Conservation (phyloP, 2,888 invertebrate genomes). For the Formica aserva region DNA sequence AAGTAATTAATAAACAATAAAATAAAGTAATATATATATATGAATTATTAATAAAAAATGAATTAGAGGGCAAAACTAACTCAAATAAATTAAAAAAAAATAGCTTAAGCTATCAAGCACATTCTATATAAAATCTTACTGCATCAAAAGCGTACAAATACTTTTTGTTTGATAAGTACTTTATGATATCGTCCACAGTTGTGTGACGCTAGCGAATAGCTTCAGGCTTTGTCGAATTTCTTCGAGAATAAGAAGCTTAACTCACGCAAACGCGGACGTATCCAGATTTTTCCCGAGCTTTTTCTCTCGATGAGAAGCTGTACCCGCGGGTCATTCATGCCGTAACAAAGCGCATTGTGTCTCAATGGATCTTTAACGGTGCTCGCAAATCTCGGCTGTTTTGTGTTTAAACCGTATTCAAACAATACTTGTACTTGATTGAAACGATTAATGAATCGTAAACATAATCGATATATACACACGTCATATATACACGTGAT, state of each 20-base stretch:
- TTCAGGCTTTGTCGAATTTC: conserved; percentile 60
- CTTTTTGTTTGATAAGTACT: conserved; percentile 12
- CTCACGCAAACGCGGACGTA: conserved; percentile 45
- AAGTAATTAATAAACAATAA: conserved; percentile 6
- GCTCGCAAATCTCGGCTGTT: conserved; percentile 4
- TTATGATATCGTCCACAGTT: conserved; percentile 3
- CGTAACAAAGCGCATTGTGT: conserved; percentile 41
- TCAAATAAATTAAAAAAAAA: background rate
- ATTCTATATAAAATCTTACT: background rate
- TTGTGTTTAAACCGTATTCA: conserved; percentile 27
- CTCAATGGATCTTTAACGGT: conserved; percentile 43
- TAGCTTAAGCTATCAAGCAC: background rate
- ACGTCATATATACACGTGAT: background rate
- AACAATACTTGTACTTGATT: background rate
- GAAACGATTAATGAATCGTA: background rate
- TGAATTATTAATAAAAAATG: background rate
- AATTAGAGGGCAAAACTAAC: background rate
- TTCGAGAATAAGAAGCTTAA: conserved; percentile 61
- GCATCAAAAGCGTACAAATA: background rate
- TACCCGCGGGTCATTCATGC: conserved; percentile 43
- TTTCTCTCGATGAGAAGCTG: conserved; percentile 36
- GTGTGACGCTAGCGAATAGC: conserved; percentile 26
- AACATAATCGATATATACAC: background rate
- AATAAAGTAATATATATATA: background rate
- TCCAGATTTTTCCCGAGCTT: conserved; percentile 57